phyloP scores from a whole-genome alignment of 2,888 invertebrate species.

The Lasioglossum lativentre region DNA sequence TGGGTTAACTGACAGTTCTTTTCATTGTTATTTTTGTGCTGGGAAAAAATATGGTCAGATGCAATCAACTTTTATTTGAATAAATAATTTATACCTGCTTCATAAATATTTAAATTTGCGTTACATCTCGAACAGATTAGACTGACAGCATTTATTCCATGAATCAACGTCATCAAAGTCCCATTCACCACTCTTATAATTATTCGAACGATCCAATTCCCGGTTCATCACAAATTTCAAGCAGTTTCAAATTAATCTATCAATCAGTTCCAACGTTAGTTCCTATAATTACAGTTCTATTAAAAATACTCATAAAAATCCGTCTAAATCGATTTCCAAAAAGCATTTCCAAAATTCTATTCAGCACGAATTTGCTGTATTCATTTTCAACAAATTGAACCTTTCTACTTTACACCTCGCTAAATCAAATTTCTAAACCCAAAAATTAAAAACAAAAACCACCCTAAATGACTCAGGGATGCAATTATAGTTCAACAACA shows the following conservation, averaged over 20 bases:
- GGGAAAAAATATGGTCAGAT: background rate
- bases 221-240: conserved; percentile 8
- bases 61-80: background rate
- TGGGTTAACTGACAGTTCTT: background rate
- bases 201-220: conserved; percentile 5
- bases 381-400: background rate
- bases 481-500: background rate
- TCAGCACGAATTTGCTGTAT: background rate
- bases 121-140: background rate
- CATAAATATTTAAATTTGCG: background rate
- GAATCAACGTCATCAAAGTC: background rate
- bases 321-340: background rate
- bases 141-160: background rate
- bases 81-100: background rate
- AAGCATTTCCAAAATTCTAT: background rate
- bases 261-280: background rate
- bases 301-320: background rate
- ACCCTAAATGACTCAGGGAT: background rate
- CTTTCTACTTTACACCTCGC: background rate
- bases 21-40: background rate
- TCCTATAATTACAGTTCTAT: background rate
- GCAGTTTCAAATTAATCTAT: background rate
- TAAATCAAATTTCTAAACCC: background rate
- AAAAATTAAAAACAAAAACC: background rate
- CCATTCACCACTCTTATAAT: background rate